These are phyloP conservation scores for Brenthis ino DNA, from an alignment of 2,888 invertebrate genomes.

Conservation along the genomic window DNA sequence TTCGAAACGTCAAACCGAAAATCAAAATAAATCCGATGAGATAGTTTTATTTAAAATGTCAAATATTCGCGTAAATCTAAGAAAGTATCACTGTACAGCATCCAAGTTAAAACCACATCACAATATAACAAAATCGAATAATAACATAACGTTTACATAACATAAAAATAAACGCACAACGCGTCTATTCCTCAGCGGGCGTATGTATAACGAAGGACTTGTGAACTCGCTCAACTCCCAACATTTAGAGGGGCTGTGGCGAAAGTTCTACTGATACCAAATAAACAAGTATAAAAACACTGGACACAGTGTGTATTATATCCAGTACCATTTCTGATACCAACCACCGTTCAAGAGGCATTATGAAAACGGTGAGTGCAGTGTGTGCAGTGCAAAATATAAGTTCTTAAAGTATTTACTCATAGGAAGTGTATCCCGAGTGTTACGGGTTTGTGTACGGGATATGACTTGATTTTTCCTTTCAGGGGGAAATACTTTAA, in stretches of 20 bases:
- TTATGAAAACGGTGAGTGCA: slow-evolving; percentile 79
- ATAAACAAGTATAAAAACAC: slow-evolving; percentile 81
- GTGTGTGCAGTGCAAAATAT: slow-evolving; percentile 56
- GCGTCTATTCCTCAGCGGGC: slow-evolving; percentile 63
- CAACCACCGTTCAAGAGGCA: slow-evolving; percentile 77
- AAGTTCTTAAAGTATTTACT: slow-evolving; percentile 72
- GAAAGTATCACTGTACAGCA: too few species aligned
- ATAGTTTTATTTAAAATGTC: too few species aligned
- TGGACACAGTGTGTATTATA: slow-evolving; percentile 63
- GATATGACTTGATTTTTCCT: slow-evolving; percentile 5
- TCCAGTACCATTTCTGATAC: slow-evolving; percentile 79
- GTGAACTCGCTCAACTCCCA: slow-evolving; percentile 55
- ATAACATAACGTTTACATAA: slow-evolving; percentile 10
- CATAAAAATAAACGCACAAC: slow-evolving; percentile 54
- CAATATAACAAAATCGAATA: background rate
- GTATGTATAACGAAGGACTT: slow-evolving; percentile 74
- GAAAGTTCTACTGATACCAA: slow-evolving; percentile 71
- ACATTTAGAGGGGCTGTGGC: slow-evolving; percentile 70
- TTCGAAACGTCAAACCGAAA: too few species aligned
- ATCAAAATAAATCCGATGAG: too few species aligned
- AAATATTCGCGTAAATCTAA: too few species aligned
- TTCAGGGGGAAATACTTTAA: too few species aligned
- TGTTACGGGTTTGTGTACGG: slow-evolving; percentile 56
- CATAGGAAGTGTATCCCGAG: slow-evolving; percentile 42
- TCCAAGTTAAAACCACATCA: too few species aligned